These are phyloP conservation scores for Oscheius myriophilus DNA, from an alignment of 2,888 invertebrate genomes.

Conservation along the genomic window DNA sequence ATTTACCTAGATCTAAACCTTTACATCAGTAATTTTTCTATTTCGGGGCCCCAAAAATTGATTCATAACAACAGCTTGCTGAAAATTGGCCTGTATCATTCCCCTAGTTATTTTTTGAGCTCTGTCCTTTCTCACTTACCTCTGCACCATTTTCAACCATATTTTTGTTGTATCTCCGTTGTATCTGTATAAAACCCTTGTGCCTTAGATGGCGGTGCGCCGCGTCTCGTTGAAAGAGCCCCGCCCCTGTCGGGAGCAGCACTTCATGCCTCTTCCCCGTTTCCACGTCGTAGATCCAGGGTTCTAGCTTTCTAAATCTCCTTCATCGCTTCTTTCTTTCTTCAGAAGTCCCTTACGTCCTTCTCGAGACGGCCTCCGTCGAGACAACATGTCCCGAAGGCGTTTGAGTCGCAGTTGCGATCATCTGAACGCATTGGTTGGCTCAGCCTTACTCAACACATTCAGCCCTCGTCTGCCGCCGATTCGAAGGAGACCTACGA, in stretches of 20 bases:
- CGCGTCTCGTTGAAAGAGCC: slow-evolving; percentile 51
- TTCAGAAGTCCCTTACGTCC: slow-evolving; percentile 9
- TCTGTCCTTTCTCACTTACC: too few species aligned
- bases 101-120: too few species aligned
- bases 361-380: slow-evolving; percentile 2
- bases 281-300: slow-evolving; percentile 20
- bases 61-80: too few species aligned
- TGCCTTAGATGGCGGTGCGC: slow-evolving; percentile 34
- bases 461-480: slow-evolving; percentile 52
- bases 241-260: background rate
- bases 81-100: too few species aligned
- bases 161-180: background rate
- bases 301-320: slow-evolving; percentile 5
- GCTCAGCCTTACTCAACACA: slow-evolving; percentile 7
- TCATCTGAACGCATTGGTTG: slow-evolving; percentile 38
- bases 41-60: too few species aligned
- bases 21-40: too few species aligned
- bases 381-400: slow-evolving; percentile 25
- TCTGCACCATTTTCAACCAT: too few species aligned
- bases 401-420: slow-evolving; percentile 50
- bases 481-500: slow-evolving; percentile 49
- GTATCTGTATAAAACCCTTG: background rate
- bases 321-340: background rate
- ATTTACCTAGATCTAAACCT: too few species aligned
- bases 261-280: slow-evolving; percentile 23